Base-by-base conservation (phyloP, 2,888 invertebrate species). In the Nomada hirtipes region DNA sequence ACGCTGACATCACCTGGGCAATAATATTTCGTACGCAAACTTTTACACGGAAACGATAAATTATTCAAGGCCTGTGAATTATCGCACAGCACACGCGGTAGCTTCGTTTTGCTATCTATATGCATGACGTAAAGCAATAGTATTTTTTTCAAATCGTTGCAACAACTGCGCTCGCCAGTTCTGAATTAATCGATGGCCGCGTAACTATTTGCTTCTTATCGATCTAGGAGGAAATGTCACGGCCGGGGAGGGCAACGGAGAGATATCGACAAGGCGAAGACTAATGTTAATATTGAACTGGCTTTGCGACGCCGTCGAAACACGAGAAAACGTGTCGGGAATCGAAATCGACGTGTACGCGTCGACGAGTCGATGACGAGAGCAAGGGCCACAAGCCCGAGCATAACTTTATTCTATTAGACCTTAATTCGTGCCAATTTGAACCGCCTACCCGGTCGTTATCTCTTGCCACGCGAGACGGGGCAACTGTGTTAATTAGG, bases 341-440 rank as follows among this genome's bases (percentile, higher is more conserved):
- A 73, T 77, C 59, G 52, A 26, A 73, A 77, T 29, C n/a, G 42
- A 63, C 69, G 42, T 2, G 29, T n/a, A 13, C 29, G 15, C 23
- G 55, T 47, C 13, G 65, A 61, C 53, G 50, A 67, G 29, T 11
- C 29, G 70, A 44, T 29, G 73, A 20, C 72, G 71, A 23, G 68
- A 60, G 59, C 60, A 82, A 76, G 82, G 85, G 76, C 76, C 83
- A 68, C 83, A 68, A 50, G 61, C 52, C 79, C 55, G 52, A 59
- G 85, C 82, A 87, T 86, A 89, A 91, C 88, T 92, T 91, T 86
- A 90, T 90, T 89, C 86, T 83, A 92, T 91, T 89, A 90, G 78
- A 69, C 85, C 88, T 89, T 91, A 91, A 92, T 91, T 91, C 84
- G 89, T 87, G 88, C 82, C 89, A 92, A 92, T 91, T 91, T 88